phyloP scores from a whole-genome alignment of 2,113 vertebrate genomes.

The Epinephelus cyanopodus region DNA sequence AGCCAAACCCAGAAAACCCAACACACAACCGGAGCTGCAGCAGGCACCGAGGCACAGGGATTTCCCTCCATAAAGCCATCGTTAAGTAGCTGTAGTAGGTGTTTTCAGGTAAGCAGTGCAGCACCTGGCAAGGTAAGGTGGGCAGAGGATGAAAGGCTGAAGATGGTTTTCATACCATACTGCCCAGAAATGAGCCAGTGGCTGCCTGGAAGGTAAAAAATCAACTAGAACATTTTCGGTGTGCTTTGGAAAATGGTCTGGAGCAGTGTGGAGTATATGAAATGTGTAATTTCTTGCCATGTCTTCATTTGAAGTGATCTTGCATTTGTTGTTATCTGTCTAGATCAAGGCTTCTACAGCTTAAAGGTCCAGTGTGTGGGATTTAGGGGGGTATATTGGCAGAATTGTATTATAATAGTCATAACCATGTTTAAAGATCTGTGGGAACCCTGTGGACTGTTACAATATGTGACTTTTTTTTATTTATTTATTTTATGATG shows the following conservation, averaged over 20 bases:
- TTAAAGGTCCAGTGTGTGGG: too few relatives aligned
- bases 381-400: too few relatives aligned
- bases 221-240: background rate
- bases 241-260: background rate
- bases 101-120: background rate
- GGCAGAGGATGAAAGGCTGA: background rate
- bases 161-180: background rate
- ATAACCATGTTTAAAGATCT: too few relatives aligned
- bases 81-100: background rate
- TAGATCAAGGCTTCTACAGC: too few relatives aligned
- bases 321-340: too few relatives aligned
- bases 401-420: too few relatives aligned
- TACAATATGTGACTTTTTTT: too few relatives aligned
- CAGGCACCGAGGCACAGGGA: too few relatives aligned
- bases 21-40: background rate
- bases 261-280: background rate
- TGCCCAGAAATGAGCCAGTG: background rate
- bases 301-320: too few relatives aligned
- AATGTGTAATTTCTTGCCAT: slow-evolving; percentile 11
- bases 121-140: background rate
- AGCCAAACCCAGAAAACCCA: background rate
- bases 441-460: too few relatives aligned
- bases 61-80: background rate
- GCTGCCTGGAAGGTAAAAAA: background rate
- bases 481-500: too few relatives aligned